These are phyloP conservation scores for Julus scandinavius DNA, from an alignment of 2,888 invertebrate genomes.

Conservation along the genomic window DNA sequence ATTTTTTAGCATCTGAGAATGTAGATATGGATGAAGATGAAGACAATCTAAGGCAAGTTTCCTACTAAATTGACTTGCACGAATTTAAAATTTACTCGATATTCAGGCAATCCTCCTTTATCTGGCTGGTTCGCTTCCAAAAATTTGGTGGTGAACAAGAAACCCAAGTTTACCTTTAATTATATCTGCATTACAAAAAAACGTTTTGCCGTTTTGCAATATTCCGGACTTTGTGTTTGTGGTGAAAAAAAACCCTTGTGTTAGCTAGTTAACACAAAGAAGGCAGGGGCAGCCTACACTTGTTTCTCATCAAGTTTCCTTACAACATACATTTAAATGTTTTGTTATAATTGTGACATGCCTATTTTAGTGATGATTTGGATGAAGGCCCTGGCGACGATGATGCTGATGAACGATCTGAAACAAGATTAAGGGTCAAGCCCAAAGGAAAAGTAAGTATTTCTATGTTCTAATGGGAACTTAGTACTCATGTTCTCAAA, in stretches of 20 bases:
- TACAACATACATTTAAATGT: too few relatives aligned
- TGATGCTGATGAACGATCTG: slow-evolving; percentile 59
- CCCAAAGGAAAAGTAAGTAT: slow-evolving; percentile 57
- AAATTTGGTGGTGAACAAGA: too few relatives aligned
- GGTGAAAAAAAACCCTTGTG: too few relatives aligned
- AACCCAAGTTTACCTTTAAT: too few relatives aligned
- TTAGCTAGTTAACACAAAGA: too few relatives aligned
- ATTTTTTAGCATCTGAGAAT: slow-evolving; percentile 86
- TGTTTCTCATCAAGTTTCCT: too few relatives aligned
- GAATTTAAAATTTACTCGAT: not conserved
- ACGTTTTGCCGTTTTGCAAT: too few relatives aligned
- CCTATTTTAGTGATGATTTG: slow-evolving; percentile 60
- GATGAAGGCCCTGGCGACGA: slow-evolving; percentile 60
- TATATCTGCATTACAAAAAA: too few relatives aligned
- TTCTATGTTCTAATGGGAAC: not conserved
- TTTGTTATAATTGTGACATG: too few relatives aligned
- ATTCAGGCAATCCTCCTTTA: not conserved
- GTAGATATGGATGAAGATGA: slow-evolving; percentile 92
- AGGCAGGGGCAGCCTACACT: too few relatives aligned
- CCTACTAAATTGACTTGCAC: not conserved
- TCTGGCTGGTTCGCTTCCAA: too few relatives aligned
- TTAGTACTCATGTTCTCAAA: slow-evolving; percentile 4
- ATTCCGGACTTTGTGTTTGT: too few relatives aligned
- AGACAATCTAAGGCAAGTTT: slow-evolving; percentile 60
- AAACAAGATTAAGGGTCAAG: slow-evolving; percentile 56